phyloP scores from a whole-genome alignment of 2,888 invertebrate species.

The Mayetiola destructor region DNA sequence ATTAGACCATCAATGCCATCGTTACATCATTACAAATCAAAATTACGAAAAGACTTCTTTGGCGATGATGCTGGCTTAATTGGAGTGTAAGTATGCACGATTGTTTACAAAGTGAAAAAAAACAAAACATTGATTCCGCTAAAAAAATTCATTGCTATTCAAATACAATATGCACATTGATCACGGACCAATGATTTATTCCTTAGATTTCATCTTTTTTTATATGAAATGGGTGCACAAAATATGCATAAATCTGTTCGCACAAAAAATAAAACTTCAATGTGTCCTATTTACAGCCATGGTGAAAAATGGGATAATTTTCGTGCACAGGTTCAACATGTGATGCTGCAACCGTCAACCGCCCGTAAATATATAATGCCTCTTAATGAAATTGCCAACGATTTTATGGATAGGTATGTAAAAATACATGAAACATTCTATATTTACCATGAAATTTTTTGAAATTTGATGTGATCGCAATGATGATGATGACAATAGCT shows the following conservation, averaged over 20 bases:
- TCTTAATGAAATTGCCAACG: constrained; percentile 57
- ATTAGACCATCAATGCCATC: constrained; percentile 53
- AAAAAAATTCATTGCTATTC: background rate
- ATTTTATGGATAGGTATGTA: constrained; percentile 57
- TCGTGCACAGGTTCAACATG: constrained; percentile 69
- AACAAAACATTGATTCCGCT: no score
- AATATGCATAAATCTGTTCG: background rate
- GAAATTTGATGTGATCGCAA: no score
- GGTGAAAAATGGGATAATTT: constrained; percentile 77
- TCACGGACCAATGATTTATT: background rate
- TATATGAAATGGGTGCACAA: background rate
- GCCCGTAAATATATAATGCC: constrained; percentile 61
- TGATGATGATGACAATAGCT: no score
- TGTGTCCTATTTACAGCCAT: constrained; percentile 42
- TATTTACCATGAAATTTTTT: no score
- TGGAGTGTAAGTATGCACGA: constrained; percentile 58
- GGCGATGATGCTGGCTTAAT: constrained; percentile 56
- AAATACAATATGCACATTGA: no score
- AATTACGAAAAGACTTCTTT: constrained; percentile 52
- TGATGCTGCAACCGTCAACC: constrained; percentile 63
- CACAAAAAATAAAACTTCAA: background rate
- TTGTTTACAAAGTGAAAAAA: no score
- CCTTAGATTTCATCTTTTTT: background rate
- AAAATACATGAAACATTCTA: no score
- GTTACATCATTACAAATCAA: constrained; percentile 54